Evolutionary conservation across 2,797 vertebrate genomes (phyloP), one percentile per base, ranked within the genome.

Genomic region (Galago senegalensis): DNA sequence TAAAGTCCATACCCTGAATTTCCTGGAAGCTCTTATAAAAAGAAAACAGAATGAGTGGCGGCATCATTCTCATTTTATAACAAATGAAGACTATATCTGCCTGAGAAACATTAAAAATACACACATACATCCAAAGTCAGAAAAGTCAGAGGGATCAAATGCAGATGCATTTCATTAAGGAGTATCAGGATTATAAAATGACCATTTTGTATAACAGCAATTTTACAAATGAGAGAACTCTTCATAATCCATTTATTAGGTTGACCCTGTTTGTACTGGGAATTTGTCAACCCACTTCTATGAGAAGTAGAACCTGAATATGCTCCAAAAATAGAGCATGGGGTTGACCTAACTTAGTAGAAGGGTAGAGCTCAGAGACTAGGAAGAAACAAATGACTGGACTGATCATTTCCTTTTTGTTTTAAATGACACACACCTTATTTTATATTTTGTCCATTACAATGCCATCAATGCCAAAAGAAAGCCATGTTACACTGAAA

Each of bases 201-300:
- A 81, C 53, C 53, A 77, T 29, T n/a, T 37, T 56, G 4, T 53
- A 82, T 49, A 85, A 82, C 8, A 67, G 21, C 31, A 95, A 67
- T 72, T 90, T 95, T 87, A 79, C 43, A 85, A 90, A 60, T 40
- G 16, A 86, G 17, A 86, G 20, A 69, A 49, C 2, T 67, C 4
- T 58, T 93, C 43, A 53, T 87, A 89, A 94, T 27, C 72, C 25
- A 23, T 85, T 87, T 93, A 37, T 92, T 90, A 90, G 27, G 6
- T 21, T 83, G 43, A 89, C 56, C 40, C 12, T 88, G 10, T 0
- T 14, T 40, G 0, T 79, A n/a, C 10, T 58, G 10, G 37, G 73
- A 84, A 89, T 27, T 79, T 61, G 16, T 90, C 83, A 88, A 63
- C 76, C 2, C 18, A 56, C 34, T 73, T 92, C 56, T 23, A 18